Evolutionary conservation across 2,113 vertebrate species (phyloP), one percentile per base, ranked within the genome.

Genomic region (Perognathus longimembris): DNA sequence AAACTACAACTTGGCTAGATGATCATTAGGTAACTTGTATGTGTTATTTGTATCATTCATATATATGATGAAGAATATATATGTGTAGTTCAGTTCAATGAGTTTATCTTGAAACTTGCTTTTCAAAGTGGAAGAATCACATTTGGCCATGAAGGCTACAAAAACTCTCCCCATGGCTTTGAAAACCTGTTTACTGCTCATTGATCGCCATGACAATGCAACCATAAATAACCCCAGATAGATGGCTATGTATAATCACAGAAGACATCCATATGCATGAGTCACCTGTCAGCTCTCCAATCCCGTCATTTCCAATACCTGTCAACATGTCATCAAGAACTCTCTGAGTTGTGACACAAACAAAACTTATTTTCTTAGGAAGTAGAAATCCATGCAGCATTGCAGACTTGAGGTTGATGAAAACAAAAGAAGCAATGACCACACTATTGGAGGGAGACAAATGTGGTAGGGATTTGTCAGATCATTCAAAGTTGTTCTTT

Each of bases 211-310:
- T 84, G 84, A 96, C 94, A 96, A 95, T 93, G 91, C 84, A 91
- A 87, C 84, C 87, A 88, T 94, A 97, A 97, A 96, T 96, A 96
- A 95, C 92, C 71, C 67, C 84, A 87, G 69, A 87, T 45, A 93
- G 91, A 95, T 77, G 93, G 93, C 94, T 89, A 28, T 70, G 92
- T 81, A 70, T 95, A 96, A 96, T 93, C 89, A 95, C 95, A 81
- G 86, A 93, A 87, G 94, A 95, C 95, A 96, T 97, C 73, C 96
- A 96, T 97, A 96, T 97, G 94, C 92, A 96, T 97, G 93, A 96
- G 89, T 94, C 95, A 95, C 95, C 93, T 96, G 94, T 95, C 92
- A 94, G 84, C 69, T 81, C 87, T 93, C 91, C 95, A 94, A 71
- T 76, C 84, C 87, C 80, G 91, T 95, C 95, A 94, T 89, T 94